These are phyloP conservation scores for Pseudomugil tenellus DNA, from an alignment of 2,797 vertebrate genomes.

Conservation along the genomic window DNA sequence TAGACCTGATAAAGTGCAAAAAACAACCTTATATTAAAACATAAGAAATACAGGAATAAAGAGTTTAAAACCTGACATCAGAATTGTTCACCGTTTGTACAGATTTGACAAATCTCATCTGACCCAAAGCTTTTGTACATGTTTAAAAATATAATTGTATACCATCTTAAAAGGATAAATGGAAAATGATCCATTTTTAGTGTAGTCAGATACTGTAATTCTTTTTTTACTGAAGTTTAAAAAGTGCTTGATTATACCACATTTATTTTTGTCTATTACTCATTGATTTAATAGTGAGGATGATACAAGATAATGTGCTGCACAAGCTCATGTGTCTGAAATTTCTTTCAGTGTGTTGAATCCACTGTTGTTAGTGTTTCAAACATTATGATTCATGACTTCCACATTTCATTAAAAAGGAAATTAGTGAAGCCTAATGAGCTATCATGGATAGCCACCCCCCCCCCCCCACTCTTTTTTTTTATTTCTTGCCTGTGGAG, in stretches of 20 bases:
- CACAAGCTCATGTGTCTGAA: conserved; percentile 1
- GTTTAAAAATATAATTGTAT: neutral
- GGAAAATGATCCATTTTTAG: too few relatives aligned
- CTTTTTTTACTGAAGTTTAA: neutral
- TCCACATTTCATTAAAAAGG: conserved; percentile 85
- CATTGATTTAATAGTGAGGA: neutral
- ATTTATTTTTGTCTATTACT: neutral
- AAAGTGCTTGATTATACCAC: too few relatives aligned
- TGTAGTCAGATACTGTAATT: too few relatives aligned
- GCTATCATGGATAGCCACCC: conserved; percentile 12
- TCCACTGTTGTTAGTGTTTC: conserved; percentile 56
- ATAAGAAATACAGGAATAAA: too few relatives aligned
- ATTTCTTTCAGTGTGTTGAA: conserved; percentile 20
- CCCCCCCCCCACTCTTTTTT: too few relatives aligned
- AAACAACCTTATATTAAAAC: too few relatives aligned
- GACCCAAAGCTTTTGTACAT: neutral
- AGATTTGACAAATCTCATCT: neutral
- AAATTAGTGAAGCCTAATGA: conserved; percentile 85
- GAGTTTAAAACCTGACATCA: too few relatives aligned
- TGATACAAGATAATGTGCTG: too few relatives aligned
- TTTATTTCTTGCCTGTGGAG: conserved; percentile 64
- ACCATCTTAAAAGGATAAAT: neutral
- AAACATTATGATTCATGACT: conserved; percentile 83
- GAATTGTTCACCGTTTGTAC: neutral
- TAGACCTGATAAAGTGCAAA: too few relatives aligned